Evolutionary conservation across 2,797 vertebrate species (phyloP).

Genomic region (Hemibagrus guttatus): DNA sequence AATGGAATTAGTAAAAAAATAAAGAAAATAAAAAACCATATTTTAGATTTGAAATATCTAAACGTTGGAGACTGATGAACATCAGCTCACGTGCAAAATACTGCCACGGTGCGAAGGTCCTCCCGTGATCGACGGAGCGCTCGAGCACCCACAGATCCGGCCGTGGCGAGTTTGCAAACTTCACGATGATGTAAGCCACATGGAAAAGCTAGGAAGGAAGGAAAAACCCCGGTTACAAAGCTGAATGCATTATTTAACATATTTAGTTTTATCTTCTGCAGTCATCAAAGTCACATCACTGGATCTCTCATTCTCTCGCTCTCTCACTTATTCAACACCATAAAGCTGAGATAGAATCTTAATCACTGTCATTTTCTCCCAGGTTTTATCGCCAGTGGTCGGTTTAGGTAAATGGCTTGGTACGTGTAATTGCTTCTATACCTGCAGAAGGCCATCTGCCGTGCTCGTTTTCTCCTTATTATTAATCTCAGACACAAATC

Average conservation of each 20-base stretch:
- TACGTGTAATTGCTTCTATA: background rate
- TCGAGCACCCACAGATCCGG: constrained; percentile 98
- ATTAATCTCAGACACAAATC: background rate
- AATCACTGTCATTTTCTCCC: background rate
- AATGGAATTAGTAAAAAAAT: background rate
- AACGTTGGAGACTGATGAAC: background rate
- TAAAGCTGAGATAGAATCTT: background rate
- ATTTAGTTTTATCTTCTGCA: constrained; percentile 5
- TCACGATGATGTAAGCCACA: constrained; percentile 93
- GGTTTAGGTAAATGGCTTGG: background rate
- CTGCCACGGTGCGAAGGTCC: constrained; percentile 91
- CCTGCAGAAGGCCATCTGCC: background rate
- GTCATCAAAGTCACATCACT: background rate
- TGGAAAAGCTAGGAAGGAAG: constrained; percentile 84
- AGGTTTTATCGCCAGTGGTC: background rate
- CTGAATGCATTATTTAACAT: background rate
- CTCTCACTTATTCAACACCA: background rate
- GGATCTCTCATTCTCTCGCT: background rate
- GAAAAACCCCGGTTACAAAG: background rate
- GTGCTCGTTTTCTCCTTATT: background rate
- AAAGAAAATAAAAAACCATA: background rate
- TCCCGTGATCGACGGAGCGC: constrained; percentile 86
- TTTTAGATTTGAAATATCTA: background rate
- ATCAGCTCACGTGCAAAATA: constrained; percentile 92
- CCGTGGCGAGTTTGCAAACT: constrained; percentile 95